These are phyloP conservation scores for Linnaemya tessellans DNA, from an alignment of 2,888 invertebrate genomes.

Conservation along the genomic window DNA sequence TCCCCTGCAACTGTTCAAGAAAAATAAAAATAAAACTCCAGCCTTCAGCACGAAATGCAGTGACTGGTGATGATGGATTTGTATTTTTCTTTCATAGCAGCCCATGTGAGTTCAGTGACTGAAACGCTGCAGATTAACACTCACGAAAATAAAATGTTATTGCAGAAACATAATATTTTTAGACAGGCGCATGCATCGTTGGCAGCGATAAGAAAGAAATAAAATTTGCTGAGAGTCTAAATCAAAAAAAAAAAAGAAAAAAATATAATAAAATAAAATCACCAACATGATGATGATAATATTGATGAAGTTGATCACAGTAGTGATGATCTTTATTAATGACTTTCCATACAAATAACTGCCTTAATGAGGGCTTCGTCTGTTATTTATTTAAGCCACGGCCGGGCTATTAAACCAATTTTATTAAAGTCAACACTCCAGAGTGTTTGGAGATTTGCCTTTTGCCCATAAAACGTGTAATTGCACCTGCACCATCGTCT, in stretches of 20 bases:
- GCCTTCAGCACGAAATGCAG: constrained; percentile 59
- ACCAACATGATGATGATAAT: neutral
- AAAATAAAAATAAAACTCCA: neutral
- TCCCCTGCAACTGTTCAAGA: constrained; percentile 33
- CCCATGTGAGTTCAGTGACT: constrained; percentile 70
- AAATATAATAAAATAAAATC: too few species aligned
- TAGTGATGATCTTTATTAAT: too few species aligned
- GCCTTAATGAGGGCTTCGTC: constrained; percentile 33
- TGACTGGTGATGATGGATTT: constrained; percentile 36
- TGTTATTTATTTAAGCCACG: constrained; percentile 3
- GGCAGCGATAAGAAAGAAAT: constrained; percentile 49
- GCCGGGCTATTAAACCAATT: constrained; percentile 30
- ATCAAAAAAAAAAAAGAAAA: neutral
- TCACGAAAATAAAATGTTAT: constrained; percentile 26
- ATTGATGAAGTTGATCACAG: neutral
- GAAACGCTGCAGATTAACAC: constrained; percentile 42
- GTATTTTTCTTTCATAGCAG: constrained; percentile 29
- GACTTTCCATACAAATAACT: neutral
- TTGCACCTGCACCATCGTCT: constrained; percentile 42
- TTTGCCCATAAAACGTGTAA: neutral
- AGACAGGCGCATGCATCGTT: constrained; percentile 30
- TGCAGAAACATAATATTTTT: constrained; percentile 11
- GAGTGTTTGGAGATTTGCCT: neutral
- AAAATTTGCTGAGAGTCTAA: constrained; percentile 6
- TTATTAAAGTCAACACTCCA: constrained; percentile 5